Conservation (phyloP, 2,797 vertebrate species). For the Carduelis carduelis region DNA sequence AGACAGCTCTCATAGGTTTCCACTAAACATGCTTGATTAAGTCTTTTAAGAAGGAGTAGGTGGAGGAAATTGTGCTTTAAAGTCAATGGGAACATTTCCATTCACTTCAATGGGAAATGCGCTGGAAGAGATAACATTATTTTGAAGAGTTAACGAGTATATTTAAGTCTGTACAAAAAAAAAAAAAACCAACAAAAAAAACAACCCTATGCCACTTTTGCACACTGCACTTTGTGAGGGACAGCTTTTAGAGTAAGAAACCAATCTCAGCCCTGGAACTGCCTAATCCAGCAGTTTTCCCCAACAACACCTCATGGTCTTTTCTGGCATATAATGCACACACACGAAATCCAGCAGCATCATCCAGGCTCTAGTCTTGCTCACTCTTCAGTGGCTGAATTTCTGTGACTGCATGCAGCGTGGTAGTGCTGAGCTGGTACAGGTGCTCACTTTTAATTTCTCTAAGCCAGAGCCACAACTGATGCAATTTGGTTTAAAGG, state of each 20-base stretch:
- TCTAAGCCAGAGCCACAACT: conserved; percentile 8
- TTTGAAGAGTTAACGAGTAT: neutral
- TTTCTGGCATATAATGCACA: neutral
- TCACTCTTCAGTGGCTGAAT: neutral
- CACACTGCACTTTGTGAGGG: neutral
- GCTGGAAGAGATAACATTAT: neutral
- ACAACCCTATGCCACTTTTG: neutral
- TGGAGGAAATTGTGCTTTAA: conserved; percentile 22
- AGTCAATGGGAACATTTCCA: conserved; percentile 28
- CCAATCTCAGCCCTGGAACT: neutral
- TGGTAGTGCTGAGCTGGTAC: conserved; percentile 11
- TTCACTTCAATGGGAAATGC: neutral
- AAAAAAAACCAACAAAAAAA: too few relatives aligned
- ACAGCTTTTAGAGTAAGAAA: neutral
- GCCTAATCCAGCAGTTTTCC: neutral
- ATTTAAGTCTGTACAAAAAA: neutral
- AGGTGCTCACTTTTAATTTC: conserved; percentile 17
- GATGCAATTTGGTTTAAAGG: conserved; percentile 42
- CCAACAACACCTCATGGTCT: neutral
- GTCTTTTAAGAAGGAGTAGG: conserved; percentile 5
- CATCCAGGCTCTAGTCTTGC: neutral
- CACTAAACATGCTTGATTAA: conserved; percentile 56
- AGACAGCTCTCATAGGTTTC: conserved; percentile 45
- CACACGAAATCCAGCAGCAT: neutral
- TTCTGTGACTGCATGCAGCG: neutral